A percentile compares a stretch with the other conserved stretches of the same genome.
phyloP scores from a whole-genome alignment of 2,113 vertebrate species.

The Aythya baeri region DNA sequence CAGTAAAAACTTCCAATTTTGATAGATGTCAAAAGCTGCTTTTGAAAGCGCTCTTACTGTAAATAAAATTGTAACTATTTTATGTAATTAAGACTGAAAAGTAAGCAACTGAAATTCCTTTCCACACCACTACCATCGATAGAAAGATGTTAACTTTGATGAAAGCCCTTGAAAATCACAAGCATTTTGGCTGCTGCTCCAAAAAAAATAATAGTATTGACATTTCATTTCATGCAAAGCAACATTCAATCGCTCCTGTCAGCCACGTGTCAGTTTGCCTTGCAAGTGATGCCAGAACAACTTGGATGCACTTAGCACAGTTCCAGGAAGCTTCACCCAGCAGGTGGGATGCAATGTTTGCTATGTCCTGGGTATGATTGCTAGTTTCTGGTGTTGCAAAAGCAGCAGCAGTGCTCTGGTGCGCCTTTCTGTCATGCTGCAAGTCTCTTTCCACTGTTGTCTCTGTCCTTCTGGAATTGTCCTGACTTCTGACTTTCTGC shows the following conservation, averaged over 20 bases:
- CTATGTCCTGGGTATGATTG: accelerated
- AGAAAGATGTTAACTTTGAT: not conserved
- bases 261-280: not conserved
- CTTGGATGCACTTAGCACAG: not conserved
- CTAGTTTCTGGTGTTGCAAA: not conserved
- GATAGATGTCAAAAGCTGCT: not conserved
- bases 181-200: not conserved
- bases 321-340: not conserved
- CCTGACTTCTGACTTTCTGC: accelerated
- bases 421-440: not conserved
- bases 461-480: not conserved
- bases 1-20: not conserved
- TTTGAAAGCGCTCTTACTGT: not conserved
- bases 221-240: not conserved
- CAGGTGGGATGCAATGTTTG: accelerated
- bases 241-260: not conserved
- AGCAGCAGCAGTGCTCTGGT: not conserved
- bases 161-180: not conserved
- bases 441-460: not conserved
- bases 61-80: not conserved
- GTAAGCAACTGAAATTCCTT: not conserved
- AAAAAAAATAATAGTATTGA: not conserved
- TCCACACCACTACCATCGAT: not conserved
- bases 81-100: not conserved
- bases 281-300: not conserved